Evolutionary conservation across 2,797 vertebrate genomes (phyloP), one percentile per base, ranked within the genome.

Genomic region (Hipposideros larvatus): DNA sequence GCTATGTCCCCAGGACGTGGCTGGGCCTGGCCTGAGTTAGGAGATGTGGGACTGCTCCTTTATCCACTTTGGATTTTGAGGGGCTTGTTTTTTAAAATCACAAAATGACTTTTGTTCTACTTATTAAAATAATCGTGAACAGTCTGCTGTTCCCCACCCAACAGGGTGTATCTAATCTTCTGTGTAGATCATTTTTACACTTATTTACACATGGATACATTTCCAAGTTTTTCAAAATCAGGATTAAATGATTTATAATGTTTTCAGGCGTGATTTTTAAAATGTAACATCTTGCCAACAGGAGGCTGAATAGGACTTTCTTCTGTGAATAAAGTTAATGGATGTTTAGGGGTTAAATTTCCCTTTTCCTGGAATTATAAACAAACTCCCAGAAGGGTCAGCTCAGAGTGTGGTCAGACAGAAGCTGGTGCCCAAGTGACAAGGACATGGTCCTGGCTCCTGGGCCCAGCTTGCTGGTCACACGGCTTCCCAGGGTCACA

Each of bases 391-490:
- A 28, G 61, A 18, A 14, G 15, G 1, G 3, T 15, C 11, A 16
- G 43, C 22, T 31, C 65, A 19, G 34, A n/a, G 43, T 19, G 15
- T 4, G 18, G 63, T 19, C 21, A 61, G 55, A 34, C 51, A 48
- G 74, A 28, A 9, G 26, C 43, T 34, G 9, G 41, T 48, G 21
- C 70, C 71, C 0, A 4, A 63, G 70, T 48, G 31, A 87, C 21
- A n/a, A 28, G 75, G 75, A 66, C 1, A 0, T 6, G 31, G 43
- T 2, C 16, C 15, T 48, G 2, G 1, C 16, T 2, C 43, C 65
- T 0, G 0, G 31, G 48, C 34, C 28, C 4, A 8, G 5, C 19
- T 14, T 5, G 1, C 51, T 19, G 24, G 68, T 48, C 11, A 14
- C 24, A 10, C 4, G 5, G 53, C 51, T 14, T 24, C 28, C 48